Evolutionary conservation across 1,140 invertebrate genomes (phyloP).

Genomic region (Leucophenga varia): DNA sequence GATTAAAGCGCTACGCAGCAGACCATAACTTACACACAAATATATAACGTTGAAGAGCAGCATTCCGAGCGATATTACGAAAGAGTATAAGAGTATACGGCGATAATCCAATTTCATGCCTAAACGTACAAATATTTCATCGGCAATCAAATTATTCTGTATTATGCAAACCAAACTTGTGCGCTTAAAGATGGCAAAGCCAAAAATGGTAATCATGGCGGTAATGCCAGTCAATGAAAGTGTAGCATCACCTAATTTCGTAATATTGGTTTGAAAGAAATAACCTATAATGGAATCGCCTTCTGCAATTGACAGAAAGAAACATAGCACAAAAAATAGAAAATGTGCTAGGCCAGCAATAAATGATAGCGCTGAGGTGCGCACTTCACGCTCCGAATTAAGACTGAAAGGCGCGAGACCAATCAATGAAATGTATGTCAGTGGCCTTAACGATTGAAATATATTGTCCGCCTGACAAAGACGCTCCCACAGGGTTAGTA

Average conservation of each 20-base stretch:
- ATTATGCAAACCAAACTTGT: constrained; percentile 39
- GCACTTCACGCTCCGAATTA: constrained; percentile 41
- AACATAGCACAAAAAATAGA: constrained; percentile 45
- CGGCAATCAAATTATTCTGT: constrained; percentile 43
- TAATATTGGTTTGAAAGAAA: constrained; percentile 52
- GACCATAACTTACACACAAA: constrained; percentile 43
- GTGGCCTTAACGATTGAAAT: constrained; percentile 43
- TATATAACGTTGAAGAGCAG: constrained; percentile 46
- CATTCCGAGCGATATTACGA: constrained; percentile 44
- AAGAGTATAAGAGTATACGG: constrained; percentile 33
- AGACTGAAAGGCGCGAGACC: constrained; percentile 48
- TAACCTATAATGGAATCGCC: constrained; percentile 52
- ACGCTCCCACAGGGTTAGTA: constrained; percentile 39
- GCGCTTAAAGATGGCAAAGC: constrained; percentile 44
- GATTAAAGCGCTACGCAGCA: constrained; percentile 39
- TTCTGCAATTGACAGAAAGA: constrained; percentile 32
- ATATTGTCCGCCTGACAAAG: constrained; percentile 50
- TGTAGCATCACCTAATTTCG: constrained; percentile 41
- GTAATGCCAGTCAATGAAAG: constrained; percentile 43
- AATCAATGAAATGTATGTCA: constrained; percentile 42
- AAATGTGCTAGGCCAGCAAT: constrained; percentile 43
- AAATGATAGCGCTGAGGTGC: constrained; percentile 41
- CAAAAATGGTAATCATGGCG: constrained; percentile 48
- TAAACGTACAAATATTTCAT: constrained; percentile 44
- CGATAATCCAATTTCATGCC: constrained; percentile 48